phyloP scores from a whole-genome alignment of 2,888 invertebrate genomes.

The Acrobasis repandana region DNA sequence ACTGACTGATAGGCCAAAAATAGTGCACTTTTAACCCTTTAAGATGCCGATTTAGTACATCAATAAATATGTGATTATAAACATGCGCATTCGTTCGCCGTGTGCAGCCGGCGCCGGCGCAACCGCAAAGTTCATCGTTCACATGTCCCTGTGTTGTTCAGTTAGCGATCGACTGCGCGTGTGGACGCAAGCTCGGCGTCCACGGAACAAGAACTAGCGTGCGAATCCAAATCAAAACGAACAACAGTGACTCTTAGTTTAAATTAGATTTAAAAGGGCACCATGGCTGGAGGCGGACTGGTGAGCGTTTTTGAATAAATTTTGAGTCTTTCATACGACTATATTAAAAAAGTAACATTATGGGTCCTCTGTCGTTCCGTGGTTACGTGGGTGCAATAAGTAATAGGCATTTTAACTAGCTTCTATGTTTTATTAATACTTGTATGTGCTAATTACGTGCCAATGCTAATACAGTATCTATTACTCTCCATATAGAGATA shows the following conservation, averaged over 20 bases:
- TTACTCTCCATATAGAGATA: no score
- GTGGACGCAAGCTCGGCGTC: slow-evolving; percentile 50
- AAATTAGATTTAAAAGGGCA: slow-evolving; percentile 65
- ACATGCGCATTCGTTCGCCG: slow-evolving; percentile 52
- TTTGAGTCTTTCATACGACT: slow-evolving; percentile 21
- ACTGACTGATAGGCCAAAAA: slow-evolving; percentile 61
- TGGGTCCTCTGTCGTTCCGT: slow-evolving; percentile 1
- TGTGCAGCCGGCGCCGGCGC: slow-evolving; percentile 48
- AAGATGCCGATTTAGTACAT: slow-evolving; percentile 61
- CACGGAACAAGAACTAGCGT: slow-evolving; percentile 43
- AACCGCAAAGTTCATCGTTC: slow-evolving; percentile 60
- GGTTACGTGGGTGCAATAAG: slow-evolving; percentile 9
- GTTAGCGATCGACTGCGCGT: slow-evolving; percentile 61
- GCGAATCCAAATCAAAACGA: slow-evolving; percentile 52
- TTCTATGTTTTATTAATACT: slow-evolving; percentile 1
- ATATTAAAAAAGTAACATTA: slow-evolving; percentile 16
- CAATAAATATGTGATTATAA: slow-evolving; percentile 53
- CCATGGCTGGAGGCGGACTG: slow-evolving; percentile 59
- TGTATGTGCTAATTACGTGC: not conserved
- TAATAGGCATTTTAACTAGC: slow-evolving; percentile 3
- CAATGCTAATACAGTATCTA: not conserved
- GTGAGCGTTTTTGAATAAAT: slow-evolving; percentile 51
- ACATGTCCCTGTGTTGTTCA: slow-evolving; percentile 44
- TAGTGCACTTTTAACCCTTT: slow-evolving; percentile 55
- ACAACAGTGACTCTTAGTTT: slow-evolving; percentile 67